These are phyloP conservation scores for Desmophyllum pertusum DNA, from an alignment of 92 coral and sea anemone species.

Conservation along the genomic window DNA sequence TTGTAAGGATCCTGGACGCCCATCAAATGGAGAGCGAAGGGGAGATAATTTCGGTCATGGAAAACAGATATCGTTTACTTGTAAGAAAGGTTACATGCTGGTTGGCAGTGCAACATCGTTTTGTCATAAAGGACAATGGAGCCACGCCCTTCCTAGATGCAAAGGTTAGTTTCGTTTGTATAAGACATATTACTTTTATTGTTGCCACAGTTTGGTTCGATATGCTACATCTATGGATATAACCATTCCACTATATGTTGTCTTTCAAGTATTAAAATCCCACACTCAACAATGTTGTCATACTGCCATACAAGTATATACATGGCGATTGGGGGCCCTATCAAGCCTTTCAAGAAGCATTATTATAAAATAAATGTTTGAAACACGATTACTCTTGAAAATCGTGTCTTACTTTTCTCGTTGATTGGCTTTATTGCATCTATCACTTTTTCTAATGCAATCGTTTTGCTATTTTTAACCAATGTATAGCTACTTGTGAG, in stretches of 20 bases:
- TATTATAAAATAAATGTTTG: neutral
- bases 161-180: slow-evolving; percentile 16
- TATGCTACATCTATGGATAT: neutral
- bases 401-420: no score
- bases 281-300: no score
- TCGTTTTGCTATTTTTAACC: neutral
- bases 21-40: slow-evolving; percentile 29
- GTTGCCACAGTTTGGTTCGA: neutral
- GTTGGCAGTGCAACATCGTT: slow-evolving; percentile 23
- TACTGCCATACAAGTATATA: no score
- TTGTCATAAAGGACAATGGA: slow-evolving; percentile 39
- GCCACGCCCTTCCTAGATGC: slow-evolving; percentile 22
- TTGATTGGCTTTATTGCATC: neutral
- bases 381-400: neutral
- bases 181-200: neutral
- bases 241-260: no score
- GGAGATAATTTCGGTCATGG: slow-evolving; percentile 43
- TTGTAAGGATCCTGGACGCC: slow-evolving; percentile 37
- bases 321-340: no score
- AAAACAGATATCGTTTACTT: slow-evolving; percentile 10
- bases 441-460: neutral
- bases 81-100: slow-evolving; percentile 17
- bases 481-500: slow-evolving; percentile 23
- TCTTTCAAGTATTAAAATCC: no score
- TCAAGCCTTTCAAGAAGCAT: no score